These are phyloP conservation scores for Latheticus oryzae DNA, from an alignment of 2,888 invertebrate genomes.

Conservation along the genomic window DNA sequence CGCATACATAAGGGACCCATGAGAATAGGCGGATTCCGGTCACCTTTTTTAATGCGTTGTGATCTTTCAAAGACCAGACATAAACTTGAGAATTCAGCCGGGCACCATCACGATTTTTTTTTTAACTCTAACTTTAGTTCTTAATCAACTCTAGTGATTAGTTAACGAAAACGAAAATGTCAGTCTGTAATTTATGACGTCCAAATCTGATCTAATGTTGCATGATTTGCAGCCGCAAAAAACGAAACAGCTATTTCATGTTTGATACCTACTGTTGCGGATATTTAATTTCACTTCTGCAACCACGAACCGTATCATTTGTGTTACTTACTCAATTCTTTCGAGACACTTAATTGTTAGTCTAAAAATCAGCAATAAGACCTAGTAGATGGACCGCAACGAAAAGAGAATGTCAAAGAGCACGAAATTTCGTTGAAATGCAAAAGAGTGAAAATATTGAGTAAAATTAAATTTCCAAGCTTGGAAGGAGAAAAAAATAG, in stretches of 20 bases:
- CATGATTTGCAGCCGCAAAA: conserved; percentile 3
- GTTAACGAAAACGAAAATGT: conserved; percentile 24
- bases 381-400: conserved; percentile 1
- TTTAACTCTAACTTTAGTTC: conserved; percentile 12
- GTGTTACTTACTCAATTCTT: neutral
- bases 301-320: conserved; percentile 14
- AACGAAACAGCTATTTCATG: conserved; percentile 6
- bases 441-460: conserved; percentile 16
- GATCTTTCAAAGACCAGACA: conserved; percentile 17
- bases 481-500: too few species aligned
- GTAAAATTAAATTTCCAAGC: conserved; percentile 16
- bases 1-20: conserved; percentile 24
- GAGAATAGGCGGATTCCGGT: conserved; percentile 32
- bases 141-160: conserved; percentile 17
- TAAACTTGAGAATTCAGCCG: conserved; percentile 15
- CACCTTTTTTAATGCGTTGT: conserved; percentile 27
- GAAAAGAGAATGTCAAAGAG: conserved; percentile 12
- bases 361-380: conserved; percentile 16
- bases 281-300: conserved; percentile 15
- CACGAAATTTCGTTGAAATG: conserved; percentile 23
- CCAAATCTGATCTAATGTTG: conserved; percentile 6
- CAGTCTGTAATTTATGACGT: conserved; percentile 14
- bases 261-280: neutral
- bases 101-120: conserved; percentile 28
- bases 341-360: conserved; percentile 12